Evolutionary conservation across 2,888 invertebrate species (phyloP), one percentile per base, ranked within the genome.

Genomic region (Chloroclysta siterata): DNA sequence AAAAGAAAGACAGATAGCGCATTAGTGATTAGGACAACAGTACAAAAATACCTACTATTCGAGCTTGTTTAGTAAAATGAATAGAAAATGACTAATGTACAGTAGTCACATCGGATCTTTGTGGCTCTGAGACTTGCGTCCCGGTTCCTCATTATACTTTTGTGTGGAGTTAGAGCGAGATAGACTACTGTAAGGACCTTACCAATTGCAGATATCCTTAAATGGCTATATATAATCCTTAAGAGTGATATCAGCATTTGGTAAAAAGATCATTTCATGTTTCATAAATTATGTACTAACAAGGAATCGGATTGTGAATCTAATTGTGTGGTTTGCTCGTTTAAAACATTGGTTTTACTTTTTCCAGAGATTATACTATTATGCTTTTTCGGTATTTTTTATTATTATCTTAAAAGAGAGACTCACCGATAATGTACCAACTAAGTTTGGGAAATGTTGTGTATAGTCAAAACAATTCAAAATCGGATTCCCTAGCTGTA

Each of bases 1-100:
- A 80, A 81, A 80, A 75, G 75, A 77, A 79, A 69, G 76, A 80
- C 63, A 74, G 73, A 73, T 54, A 66, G 60, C 60, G 11, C 29
- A 75, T 69, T 69, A 68, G 73, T 70, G 62, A 66, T 70, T 68
- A 75, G 72, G 73, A 68, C 65, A 61, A 22, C 22, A 33, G 44
- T 44, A 15, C 15, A 44, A 54, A n/a, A 46, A 33, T 33, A 33
- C 33, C 33, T 59, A 59, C 39, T 22, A 28, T 17, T 47, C 41
- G 39, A 56, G 52, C 55, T 7, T 54, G 29, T 46, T 46, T 15
- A 44, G 14, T 28, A 42, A 44, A n/a, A 39, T 39, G 11, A 39
- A 39, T 39, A 39, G 0, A 39, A 11, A 11, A 39, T 33, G 5
- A 39, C 11, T 39, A 39, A 39, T 39, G 36, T 11, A 39, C 36